Evolutionary conservation across 2,113 vertebrate genomes (phyloP).

Genomic region (Ploceus nigricollis): DNA sequence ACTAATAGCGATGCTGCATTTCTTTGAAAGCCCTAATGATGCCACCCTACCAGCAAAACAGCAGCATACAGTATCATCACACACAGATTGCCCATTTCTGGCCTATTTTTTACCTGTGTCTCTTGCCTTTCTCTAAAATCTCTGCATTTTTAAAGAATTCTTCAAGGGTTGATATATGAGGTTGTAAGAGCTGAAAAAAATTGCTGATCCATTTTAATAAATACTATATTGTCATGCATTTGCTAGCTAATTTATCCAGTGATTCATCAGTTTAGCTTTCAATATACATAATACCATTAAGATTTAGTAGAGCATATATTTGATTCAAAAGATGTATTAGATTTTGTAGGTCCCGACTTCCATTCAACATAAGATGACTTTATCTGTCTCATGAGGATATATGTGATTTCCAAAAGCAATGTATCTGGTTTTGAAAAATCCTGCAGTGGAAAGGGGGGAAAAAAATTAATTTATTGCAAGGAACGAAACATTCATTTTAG

Average conservation of each 20-base stretch:
- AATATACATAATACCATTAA: constrained; percentile 22
- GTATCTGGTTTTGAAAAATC: constrained; percentile 18
- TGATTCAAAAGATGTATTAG: constrained; percentile 35
- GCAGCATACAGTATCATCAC: not conserved
- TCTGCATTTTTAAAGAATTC: not conserved
- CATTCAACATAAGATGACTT: constrained; percentile 23
- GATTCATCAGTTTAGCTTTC: constrained; percentile 44
- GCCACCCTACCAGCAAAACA: not conserved
- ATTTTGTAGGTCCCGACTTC: constrained; percentile 15
- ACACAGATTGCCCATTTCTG: not conserved
- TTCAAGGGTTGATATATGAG: not conserved
- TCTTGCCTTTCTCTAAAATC: not conserved
- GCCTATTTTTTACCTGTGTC: not conserved
- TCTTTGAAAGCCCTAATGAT: not conserved
- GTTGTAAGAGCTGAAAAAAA: constrained; percentile 6
- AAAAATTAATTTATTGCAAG: not conserved
- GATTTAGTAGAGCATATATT: constrained; percentile 53
- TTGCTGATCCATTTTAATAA: constrained; percentile 24
- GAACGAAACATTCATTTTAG: constrained; percentile 16
- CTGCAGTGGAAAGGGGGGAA: not conserved
- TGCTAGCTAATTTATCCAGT: constrained; percentile 35
- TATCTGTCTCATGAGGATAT: constrained; percentile 26
- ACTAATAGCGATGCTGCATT: not conserved
- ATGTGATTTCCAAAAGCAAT: constrained; percentile 26
- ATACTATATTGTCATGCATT: constrained; percentile 21